Base-by-base conservation (phyloP, 2,888 invertebrate genomes). In the Volucella zonaria region DNA sequence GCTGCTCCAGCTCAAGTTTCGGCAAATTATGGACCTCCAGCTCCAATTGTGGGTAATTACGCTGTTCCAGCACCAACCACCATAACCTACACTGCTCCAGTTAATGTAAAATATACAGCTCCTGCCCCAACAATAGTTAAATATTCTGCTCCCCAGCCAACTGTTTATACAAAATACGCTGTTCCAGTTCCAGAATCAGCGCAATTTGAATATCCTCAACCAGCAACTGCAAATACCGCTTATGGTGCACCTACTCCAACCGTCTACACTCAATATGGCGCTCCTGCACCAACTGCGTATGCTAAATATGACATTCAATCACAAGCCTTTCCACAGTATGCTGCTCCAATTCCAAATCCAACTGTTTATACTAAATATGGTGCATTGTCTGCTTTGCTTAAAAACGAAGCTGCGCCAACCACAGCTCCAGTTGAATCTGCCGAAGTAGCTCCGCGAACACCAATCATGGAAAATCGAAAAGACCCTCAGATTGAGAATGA, bases 251-350 rank as follows among this genome's bases (percentile, higher is more conserved):
- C 87, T 62, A 85, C 87, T 62, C 70, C 64, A 42, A 45, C 82
- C 14, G 43, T 59, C 31, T 61, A 66, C 43, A 61, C 61, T 0
- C 54, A 56, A 12, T 82, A 73, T 18, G 49, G 61, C 0, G 68
- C 58, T n/a, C 49, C 78, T 10, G 68, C 59, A 11, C 40, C 43
- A 45, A 88, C 88, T 77, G 86, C 88, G 78, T 85, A 89, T 15
- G 82, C 88, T 31, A 31, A 31, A 31, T 31, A 31, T 31, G 31
- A 31, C 15, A 78, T 88, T 15, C 31, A 31, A 31, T 31, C 31
- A 31, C 31, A 31, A 31, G 74, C 86, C 45, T 89, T 87, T 52
- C 88, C 89, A 31, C 59, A 76, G 9, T 90, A 91, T 86, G 88
- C 89, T 12, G 88, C 89, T 40, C 89, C 90, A 73, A 87, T 64